Evolutionary conservation across 2,113 vertebrate species (phyloP).

Genomic region (Lepus europaeus): DNA sequence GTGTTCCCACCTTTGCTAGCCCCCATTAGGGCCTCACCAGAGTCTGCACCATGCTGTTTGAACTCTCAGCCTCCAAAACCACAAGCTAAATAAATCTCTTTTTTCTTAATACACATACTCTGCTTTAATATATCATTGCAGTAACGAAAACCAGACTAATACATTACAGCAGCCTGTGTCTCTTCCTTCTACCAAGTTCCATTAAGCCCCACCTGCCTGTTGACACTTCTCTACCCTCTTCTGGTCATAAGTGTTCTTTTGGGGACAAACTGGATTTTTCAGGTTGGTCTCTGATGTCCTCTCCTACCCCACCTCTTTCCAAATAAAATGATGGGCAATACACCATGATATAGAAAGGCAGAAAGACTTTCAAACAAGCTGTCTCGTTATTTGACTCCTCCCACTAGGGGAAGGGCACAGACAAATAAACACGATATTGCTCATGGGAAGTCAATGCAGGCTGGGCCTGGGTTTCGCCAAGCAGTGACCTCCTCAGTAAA

Average conservation of each 20-base stretch:
- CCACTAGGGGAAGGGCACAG: constrained; percentile 76
- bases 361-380: constrained; percentile 82
- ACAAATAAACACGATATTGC: constrained; percentile 77
- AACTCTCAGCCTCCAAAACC: too few relatives aligned
- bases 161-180: background rate
- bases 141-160: too few relatives aligned
- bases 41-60: too few relatives aligned
- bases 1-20: too few relatives aligned
- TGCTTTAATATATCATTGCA: too few relatives aligned
- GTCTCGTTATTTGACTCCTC: constrained; percentile 82
- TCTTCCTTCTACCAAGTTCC: background rate
- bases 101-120: too few relatives aligned
- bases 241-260: constrained; percentile 21
- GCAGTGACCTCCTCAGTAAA: constrained; percentile 82
- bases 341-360: constrained; percentile 71
- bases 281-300: background rate
- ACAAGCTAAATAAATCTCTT: too few relatives aligned
- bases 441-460: constrained; percentile 68
- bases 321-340: constrained; percentile 74
- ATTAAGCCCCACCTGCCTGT: background rate
- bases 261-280: constrained; percentile 44
- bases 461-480: constrained; percentile 78
- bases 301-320: background rate
- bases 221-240: background rate
- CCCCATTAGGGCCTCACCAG: too few relatives aligned